These are phyloP conservation scores for Agrochola lychnidis DNA, from an alignment of 2,888 invertebrate genomes.

Conservation along the genomic window DNA sequence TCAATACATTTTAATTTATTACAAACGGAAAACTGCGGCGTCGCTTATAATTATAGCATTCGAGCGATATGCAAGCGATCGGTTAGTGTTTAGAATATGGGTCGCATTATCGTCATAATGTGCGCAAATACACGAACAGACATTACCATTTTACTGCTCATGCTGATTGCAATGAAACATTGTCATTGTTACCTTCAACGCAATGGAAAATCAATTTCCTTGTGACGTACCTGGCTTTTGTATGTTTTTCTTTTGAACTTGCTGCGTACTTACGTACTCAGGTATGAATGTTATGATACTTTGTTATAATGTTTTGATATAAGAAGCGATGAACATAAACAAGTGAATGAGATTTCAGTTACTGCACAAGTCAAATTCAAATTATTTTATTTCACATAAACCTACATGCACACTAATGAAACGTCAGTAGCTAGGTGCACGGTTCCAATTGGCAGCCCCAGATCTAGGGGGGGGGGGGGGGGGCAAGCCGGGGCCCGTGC, in stretches of 20 bases:
- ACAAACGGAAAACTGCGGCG: constrained; percentile 68
- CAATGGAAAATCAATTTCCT: constrained; percentile 64
- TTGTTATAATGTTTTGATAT: constrained; percentile 30
- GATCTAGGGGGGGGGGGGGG: too few relatives aligned
- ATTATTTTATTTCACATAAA: too few relatives aligned
- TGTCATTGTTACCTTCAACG: constrained; percentile 56
- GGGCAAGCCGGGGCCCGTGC: too few relatives aligned
- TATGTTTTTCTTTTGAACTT: constrained; percentile 31
- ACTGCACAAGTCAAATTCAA: background rate
- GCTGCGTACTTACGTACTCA: background rate
- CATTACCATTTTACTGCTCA: constrained; percentile 71
- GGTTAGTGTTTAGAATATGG: constrained; percentile 74
- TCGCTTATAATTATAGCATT: constrained; percentile 68
- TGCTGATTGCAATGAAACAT: constrained; percentile 61
- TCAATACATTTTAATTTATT: constrained; percentile 72
- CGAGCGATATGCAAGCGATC: constrained; percentile 69
- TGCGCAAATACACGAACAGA: constrained; percentile 75
- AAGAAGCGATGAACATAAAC: constrained; percentile 1
- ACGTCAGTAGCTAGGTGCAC: too few relatives aligned
- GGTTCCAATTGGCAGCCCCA: too few relatives aligned
- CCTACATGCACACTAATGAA: too few relatives aligned
- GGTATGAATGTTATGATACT: constrained; percentile 11
- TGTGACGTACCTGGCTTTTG: constrained; percentile 18
- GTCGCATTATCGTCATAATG: constrained; percentile 81
- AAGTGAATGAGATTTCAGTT: background rate